phyloP scores from a whole-genome alignment of 2,113 vertebrate species.

The Nibea coibor region DNA sequence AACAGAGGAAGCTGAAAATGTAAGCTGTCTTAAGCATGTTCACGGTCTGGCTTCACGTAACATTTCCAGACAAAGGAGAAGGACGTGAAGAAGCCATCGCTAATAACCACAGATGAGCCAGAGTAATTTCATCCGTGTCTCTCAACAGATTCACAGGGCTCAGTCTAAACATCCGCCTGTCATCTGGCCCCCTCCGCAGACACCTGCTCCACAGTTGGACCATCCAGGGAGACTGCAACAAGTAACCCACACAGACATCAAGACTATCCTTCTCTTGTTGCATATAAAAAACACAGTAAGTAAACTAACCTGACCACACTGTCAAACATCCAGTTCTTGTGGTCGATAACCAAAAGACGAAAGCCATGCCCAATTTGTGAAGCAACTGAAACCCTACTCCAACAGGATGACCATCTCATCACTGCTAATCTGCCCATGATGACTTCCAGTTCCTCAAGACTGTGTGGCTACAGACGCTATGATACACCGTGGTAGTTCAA shows the following conservation, averaged over 20 bases:
- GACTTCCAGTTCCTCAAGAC: constrained; percentile 41
- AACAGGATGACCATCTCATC: constrained; percentile 36
- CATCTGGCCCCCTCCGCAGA: constrained; percentile 48
- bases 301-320: not conserved
- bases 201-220: constrained; percentile 68
- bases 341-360: not conserved
- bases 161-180: constrained; percentile 69
- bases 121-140: constrained; percentile 49
- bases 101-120: constrained; percentile 36
- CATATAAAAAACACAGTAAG: not conserved
- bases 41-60: constrained; percentile 12
- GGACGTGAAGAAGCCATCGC: constrained; percentile 28
- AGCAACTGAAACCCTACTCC: constrained; percentile 37
- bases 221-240: constrained; percentile 9
- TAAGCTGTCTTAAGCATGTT: constrained; percentile 4
- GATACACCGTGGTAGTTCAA: constrained; percentile 3
- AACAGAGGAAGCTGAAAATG: constrained; percentile 26
- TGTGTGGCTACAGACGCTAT: constrained; percentile 21
- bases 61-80: constrained; percentile 31
- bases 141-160: constrained; percentile 32
- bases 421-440: constrained; percentile 31
- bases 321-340: constrained; percentile 1
- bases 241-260: constrained; percentile 1
- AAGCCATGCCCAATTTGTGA: constrained; percentile 14
- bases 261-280: not conserved